Percentiles rank a stretch among this genome's conserved stretches.
Evolutionary conservation across 92 coral and sea anemone species (phyloP).

Genomic region (Muricea muricata): DNA sequence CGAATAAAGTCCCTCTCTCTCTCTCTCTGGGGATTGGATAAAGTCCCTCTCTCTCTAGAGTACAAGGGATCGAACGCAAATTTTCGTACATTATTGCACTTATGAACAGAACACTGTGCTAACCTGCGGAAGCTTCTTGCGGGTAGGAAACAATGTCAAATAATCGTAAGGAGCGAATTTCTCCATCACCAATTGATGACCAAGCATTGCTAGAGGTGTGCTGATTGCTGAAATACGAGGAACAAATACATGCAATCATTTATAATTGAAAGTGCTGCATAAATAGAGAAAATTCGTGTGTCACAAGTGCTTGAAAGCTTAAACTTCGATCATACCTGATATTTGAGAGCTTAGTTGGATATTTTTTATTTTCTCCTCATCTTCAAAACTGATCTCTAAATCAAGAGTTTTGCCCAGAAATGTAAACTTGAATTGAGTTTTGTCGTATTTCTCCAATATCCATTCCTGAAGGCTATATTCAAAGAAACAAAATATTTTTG

Average conservation of each 20-base stretch:
- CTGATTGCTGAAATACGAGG: not conserved
- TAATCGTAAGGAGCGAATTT: slow-evolving; percentile 10
- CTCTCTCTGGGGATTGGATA: too few species aligned
- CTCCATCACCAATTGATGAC: slow-evolving; percentile 13
- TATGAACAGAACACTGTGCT: too few species aligned
- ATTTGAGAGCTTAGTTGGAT: not conserved
- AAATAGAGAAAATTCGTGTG: too few species aligned
- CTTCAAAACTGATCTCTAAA: slow-evolving; percentile 12
- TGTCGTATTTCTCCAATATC: slow-evolving; percentile 3
- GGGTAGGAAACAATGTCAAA: slow-evolving; percentile 23
- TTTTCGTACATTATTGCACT: too few species aligned
- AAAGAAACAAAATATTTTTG: not conserved
- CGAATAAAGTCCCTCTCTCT: too few species aligned
- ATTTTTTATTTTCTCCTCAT: not conserved
- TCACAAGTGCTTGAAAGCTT: not conserved
- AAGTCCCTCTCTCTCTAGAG: too few species aligned
- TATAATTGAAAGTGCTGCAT: not conserved
- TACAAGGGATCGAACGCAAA: too few species aligned
- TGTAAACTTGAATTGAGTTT: not conserved
- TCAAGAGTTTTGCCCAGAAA: slow-evolving; percentile 15
- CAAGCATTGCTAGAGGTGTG: slow-evolving; percentile 1
- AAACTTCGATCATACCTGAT: not conserved
- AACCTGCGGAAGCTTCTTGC: not conserved
- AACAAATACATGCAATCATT: not conserved
- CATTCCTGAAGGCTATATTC: slow-evolving; percentile 1